These are phyloP conservation scores for Microhierax caerulescens DNA, from an alignment of 2,797 vertebrate species.

Conservation along the genomic window DNA sequence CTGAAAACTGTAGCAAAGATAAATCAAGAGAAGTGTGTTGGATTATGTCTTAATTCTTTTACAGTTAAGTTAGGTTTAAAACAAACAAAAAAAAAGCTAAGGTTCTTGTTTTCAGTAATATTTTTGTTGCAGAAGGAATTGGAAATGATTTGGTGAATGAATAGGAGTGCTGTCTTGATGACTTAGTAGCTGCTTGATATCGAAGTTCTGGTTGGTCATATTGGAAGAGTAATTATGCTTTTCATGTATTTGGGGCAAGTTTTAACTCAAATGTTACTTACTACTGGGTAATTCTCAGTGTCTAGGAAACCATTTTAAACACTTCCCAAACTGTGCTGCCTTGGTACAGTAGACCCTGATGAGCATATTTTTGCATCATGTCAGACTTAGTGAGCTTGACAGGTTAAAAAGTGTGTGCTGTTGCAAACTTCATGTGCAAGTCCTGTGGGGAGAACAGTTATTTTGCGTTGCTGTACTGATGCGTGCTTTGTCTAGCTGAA, in stretches of 20 bases:
- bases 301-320: background rate
- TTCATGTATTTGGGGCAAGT: background rate
- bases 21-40: background rate
- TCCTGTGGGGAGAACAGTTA: background rate
- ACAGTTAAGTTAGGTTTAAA: background rate
- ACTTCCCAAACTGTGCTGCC: background rate
- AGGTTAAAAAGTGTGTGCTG: background rate
- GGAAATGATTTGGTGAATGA: background rate
- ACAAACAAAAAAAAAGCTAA: background rate
- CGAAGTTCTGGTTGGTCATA: background rate
- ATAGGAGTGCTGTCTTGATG: background rate
- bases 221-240: background rate
- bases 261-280: background rate
- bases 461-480: background rate
- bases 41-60: background rate
- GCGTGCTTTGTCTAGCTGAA: background rate
- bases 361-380: background rate
- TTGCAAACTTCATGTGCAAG: background rate
- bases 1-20: background rate
- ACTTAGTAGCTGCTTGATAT: background rate
- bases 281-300: background rate
- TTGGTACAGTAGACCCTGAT: background rate
- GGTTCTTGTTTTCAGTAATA: background rate
- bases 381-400: accelerated
- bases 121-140: background rate